Base-by-base conservation (phyloP, 2,113 vertebrate species). In the Rissa tridactyla region DNA sequence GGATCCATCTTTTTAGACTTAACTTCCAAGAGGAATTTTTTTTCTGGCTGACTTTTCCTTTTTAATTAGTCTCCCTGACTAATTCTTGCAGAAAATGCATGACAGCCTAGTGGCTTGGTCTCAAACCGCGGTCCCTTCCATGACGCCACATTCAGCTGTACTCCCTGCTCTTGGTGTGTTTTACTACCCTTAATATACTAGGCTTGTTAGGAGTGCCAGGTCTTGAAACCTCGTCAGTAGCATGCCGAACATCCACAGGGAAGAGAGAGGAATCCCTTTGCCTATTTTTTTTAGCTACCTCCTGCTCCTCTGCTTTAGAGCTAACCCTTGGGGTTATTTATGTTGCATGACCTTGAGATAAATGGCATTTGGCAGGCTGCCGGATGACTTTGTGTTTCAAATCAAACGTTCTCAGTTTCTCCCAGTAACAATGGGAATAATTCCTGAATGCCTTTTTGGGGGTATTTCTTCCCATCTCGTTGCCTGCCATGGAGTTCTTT, bases 301-400 rank as follows among this genome's bases (percentile, higher is more conserved):
- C 86, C 80, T 42, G 58, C 62, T 80, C 32, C 54, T 27, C 69
- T 1, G 2, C 83, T 92, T 94, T 46, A 70, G 46, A 92, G 70
- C 49, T 79, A 91, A 92, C 81, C 42, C 81, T 62, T 82, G 73
- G 57, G 60, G 83, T 87, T 96, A 89, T 95, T 95, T 96, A 89
- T 40, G 34, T 51, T 94, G 70, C 3, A 5, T 76, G 96, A 92
- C 94, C 91, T 91, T 62, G 86, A 95, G 86, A 91, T 80, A 94
- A 87, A 95, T 77, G 86, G 75, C 71, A 81, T 68, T 85, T 96
- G 91, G 94, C 89, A 95, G 87, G 55, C 89, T 3, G 47, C 54
- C 2, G 3, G 73, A 69, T 87, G 57, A 96, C 82, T 95, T 46
- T 30, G 64, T 91, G 88, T 76, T 96, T 94, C 77, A 87, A 94